These are phyloP conservation scores for Propithecus coquereli DNA, from an alignment of 2,113 vertebrate genomes.

Conservation along the genomic window DNA sequence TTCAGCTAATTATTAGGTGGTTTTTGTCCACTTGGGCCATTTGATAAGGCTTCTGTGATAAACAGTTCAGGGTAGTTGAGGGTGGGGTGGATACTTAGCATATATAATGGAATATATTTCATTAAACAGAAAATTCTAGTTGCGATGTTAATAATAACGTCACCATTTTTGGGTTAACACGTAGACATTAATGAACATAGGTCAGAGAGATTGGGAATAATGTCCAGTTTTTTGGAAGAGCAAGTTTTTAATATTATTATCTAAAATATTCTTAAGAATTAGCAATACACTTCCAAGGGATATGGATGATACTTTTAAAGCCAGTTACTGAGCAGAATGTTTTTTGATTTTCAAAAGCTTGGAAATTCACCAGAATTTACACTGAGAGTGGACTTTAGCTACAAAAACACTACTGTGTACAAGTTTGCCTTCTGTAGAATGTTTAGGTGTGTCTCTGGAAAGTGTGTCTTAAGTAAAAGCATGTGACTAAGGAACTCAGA, in stretches of 20 bases:
- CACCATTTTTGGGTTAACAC: background rate
- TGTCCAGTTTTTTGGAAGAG: background rate
- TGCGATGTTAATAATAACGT: background rate
- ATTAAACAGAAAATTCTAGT: background rate
- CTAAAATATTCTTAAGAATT: background rate
- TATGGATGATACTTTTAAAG: background rate
- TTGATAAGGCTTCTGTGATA: background rate
- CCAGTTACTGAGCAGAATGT: background rate
- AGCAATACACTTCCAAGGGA: background rate
- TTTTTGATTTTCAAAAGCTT: background rate
- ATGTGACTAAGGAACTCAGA: background rate
- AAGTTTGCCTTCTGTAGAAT: background rate
- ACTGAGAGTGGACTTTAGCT: background rate
- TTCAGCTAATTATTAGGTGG: background rate
- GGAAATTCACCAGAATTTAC: background rate
- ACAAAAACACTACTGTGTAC: background rate
- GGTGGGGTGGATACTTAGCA: background rate
- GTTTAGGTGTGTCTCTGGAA: background rate
- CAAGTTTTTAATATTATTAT: background rate
- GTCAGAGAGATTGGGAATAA: background rate
- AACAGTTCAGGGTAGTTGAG: background rate
- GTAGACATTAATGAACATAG: background rate
- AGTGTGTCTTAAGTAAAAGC: background rate
- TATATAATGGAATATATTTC: background rate
- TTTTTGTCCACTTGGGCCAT: background rate